Evolutionary conservation across 2,113 vertebrate genomes (phyloP).

Genomic region (Urocolius indicus): DNA sequence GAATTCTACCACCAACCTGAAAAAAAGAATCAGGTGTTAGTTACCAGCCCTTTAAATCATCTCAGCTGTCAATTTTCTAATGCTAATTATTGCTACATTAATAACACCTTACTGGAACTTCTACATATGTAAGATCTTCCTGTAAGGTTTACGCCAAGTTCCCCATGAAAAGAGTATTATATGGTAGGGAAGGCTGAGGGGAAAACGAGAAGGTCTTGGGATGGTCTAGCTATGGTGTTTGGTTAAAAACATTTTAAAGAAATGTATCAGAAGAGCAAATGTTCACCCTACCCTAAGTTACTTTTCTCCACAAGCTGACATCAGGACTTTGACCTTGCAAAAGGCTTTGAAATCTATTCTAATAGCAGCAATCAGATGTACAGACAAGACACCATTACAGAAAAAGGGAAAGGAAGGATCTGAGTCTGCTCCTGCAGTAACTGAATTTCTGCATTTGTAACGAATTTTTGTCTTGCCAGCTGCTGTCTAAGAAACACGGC

Average conservation of each 20-base stretch:
- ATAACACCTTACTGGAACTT: background rate
- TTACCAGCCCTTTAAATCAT: background rate
- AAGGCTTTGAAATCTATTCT: background rate
- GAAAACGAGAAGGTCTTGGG: background rate
- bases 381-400: background rate
- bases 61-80: background rate
- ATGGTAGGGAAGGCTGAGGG: background rate
- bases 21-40: background rate
- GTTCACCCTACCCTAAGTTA: background rate
- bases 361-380: background rate
- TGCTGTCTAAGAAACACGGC: background rate
- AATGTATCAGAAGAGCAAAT: background rate
- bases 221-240: background rate
- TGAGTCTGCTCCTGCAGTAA: background rate
- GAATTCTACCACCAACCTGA: slow-evolving; percentile 78
- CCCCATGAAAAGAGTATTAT: too few species aligned
- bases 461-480: background rate
- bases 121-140: background rate
- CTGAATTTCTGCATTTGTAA: background rate
- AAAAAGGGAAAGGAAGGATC: background rate
- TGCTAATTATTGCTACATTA: background rate
- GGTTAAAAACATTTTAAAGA: background rate
- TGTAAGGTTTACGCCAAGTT: background rate
- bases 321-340: background rate
- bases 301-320: background rate